These are phyloP conservation scores for Neomonachus schauinslandi DNA, from an alignment of 2,113 vertebrate species.

Conservation along the genomic window DNA sequence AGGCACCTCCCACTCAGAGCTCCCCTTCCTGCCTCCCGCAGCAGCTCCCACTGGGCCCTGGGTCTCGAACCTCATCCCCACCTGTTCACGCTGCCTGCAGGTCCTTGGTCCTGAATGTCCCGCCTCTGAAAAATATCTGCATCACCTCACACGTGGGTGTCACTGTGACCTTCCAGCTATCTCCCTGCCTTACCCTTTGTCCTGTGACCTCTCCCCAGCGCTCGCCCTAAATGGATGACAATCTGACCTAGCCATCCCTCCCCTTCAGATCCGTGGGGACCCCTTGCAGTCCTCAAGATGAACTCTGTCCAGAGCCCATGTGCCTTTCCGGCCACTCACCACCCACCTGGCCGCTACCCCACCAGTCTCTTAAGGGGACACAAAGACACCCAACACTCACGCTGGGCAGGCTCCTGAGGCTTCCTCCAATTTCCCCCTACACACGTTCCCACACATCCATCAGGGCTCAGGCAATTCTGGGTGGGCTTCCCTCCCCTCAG, in stretches of 20 bases:
- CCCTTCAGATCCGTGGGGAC: neutral
- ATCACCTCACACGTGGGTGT: neutral
- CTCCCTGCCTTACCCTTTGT: neutral
- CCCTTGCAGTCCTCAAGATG: neutral
- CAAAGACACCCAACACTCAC: rapidly evolving
- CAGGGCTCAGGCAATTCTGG: neutral
- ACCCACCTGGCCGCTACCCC: neutral
- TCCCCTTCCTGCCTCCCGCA: too few species aligned
- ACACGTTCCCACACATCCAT: rapidly evolving
- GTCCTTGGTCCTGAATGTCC: neutral
- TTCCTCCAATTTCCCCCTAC: neutral
- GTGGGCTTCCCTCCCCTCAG: neutral
- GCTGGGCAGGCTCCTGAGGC: neutral
- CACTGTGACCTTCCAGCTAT: neutral
- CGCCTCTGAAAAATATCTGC: neutral
- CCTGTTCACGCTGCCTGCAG: neutral
- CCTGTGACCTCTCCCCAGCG: neutral
- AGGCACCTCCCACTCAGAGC: neutral
- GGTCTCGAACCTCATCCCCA: neutral
- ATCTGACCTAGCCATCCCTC: too few species aligned
- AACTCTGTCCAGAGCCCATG: neutral
- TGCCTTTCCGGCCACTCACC: neutral
- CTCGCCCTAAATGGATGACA: neutral
- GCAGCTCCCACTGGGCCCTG: neutral
- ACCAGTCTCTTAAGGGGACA: neutral